A percentile compares a stretch with the other conserved stretches of the same genome.
These are phyloP conservation scores for Cataglyphis altisquamis DNA, from an alignment of 2,888 invertebrate genomes.

Conservation along the genomic window DNA sequence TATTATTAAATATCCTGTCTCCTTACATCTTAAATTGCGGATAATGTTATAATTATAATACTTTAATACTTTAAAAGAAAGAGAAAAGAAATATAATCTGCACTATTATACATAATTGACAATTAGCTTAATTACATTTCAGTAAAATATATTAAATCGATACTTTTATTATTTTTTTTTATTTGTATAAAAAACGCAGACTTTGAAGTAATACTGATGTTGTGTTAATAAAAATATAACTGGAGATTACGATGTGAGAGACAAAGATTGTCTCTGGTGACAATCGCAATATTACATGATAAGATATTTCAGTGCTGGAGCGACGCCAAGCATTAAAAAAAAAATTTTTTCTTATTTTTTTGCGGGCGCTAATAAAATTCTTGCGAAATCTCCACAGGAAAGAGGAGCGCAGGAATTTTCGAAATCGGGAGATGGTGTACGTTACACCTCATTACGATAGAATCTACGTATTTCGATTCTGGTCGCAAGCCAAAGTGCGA, in stretches of 20 bases:
- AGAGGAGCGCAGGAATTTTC: slow-evolving; percentile 52
- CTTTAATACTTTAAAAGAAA: neutral
- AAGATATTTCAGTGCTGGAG: slow-evolving; percentile 51
- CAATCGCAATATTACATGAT: slow-evolving; percentile 34
- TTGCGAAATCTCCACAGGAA: slow-evolving; percentile 42
- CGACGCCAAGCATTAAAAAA: slow-evolving; percentile 36
- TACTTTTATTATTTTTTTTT: neutral
- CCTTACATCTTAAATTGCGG: neutral
- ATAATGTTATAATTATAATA: neutral
- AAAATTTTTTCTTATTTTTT: slow-evolving; percentile 9
- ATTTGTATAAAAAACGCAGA: neutral
- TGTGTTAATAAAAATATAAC: slow-evolving; percentile 14
- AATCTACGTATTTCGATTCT: slow-evolving; percentile 77
- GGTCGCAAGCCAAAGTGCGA: slow-evolving; percentile 76
- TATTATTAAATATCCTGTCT: neutral
- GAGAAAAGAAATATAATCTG: neutral
- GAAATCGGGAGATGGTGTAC: slow-evolving; percentile 60
- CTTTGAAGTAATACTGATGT: neutral
- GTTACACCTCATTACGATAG: slow-evolving; percentile 73
- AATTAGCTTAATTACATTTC: neutral
- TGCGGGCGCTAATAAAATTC: slow-evolving; percentile 36
- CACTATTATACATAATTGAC: neutral
- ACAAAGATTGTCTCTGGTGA: neutral
- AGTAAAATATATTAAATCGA: neutral
- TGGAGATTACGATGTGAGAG: neutral